Percentiles rank a stretch among this genome's conserved stretches.
Conservation (phyloP, 2,113 vertebrate genomes). For the Agapornis roseicollis region DNA sequence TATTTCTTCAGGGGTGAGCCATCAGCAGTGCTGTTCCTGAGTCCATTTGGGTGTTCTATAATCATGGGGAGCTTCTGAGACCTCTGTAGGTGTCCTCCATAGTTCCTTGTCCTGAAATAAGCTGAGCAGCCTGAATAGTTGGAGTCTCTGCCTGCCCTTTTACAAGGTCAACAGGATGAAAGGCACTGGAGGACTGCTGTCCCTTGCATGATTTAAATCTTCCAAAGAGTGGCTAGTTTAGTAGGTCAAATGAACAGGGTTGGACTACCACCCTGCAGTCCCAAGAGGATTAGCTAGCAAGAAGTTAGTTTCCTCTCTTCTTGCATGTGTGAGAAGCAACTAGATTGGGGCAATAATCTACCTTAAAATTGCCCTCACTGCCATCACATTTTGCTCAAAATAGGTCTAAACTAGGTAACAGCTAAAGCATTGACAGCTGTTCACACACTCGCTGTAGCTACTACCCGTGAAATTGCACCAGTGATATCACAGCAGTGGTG, state of each 20-base stretch:
- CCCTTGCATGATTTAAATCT: background rate
- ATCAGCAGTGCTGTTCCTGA: background rate
- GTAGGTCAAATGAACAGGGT: rapidly evolving
- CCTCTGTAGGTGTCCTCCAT: background rate
- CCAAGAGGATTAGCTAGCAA: background rate
- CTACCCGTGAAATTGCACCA: background rate
- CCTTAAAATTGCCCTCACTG: background rate
- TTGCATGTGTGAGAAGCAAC: background rate
- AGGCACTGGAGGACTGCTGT: background rate
- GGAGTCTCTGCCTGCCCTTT: background rate
- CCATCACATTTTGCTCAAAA: background rate
- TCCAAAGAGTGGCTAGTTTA: background rate
- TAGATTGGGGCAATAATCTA: background rate
- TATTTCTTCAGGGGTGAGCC: background rate
- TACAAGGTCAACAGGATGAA: background rate
- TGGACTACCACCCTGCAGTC: background rate
- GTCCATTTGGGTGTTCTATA: background rate
- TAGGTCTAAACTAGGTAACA: background rate
- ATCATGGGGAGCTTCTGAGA: background rate
- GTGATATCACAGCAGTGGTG: background rate
- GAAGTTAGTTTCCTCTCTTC: background rate
- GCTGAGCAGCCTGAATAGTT: background rate
- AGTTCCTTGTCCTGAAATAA: background rate
- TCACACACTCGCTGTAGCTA: background rate
- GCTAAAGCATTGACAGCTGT: background rate